These are phyloP conservation scores for Zaprionus capensis DNA, from an alignment of 1,140 invertebrate species.

Conservation along the genomic window DNA sequence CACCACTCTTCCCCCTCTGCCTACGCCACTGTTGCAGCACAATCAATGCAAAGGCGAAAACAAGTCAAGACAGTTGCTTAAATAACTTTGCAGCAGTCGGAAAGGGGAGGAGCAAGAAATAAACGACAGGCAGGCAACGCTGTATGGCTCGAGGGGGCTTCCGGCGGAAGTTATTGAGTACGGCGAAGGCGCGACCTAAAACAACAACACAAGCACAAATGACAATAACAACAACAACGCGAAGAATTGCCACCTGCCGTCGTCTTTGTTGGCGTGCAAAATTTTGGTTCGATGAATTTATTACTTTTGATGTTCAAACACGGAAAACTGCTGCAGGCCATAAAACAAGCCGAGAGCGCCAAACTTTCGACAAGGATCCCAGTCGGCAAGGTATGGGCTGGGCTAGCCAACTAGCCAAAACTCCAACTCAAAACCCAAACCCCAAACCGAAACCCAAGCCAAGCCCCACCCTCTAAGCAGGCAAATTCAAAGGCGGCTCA, in stretches of 20 bases:
- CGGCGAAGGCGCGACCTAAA: conserved; percentile 62
- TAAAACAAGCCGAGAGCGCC: conserved; percentile 66
- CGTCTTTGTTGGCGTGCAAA: conserved; percentile 37
- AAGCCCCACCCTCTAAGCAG: not conserved
- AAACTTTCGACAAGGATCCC: conserved; percentile 41
- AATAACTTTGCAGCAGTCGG: conserved; percentile 61
- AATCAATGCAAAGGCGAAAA: conserved; percentile 63
- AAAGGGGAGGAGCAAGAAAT: conserved; percentile 12
- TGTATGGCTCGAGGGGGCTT: not conserved
- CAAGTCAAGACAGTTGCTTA: conserved; percentile 68
- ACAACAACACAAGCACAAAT: conserved; percentile 49
- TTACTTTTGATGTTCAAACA: conserved; percentile 82
- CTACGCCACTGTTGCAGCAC: conserved; percentile 10
- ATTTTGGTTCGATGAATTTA: conserved; percentile 78
- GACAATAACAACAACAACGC: conserved; percentile 47
- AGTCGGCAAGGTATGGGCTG: not conserved
- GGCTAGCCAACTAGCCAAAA: not conserved
- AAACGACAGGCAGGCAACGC: conserved; percentile 20
- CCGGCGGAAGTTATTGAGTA: conserved; percentile 58
- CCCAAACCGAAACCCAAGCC: not conserved
- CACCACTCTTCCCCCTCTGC: not conserved
- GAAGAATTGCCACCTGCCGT: not conserved
- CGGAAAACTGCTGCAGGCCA: conserved; percentile 80
- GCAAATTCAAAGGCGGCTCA: conserved; percentile 9
- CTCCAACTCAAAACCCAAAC: not conserved